Base-by-base conservation (phyloP, 2,888 invertebrate species). In the Atherix ibis region DNA sequence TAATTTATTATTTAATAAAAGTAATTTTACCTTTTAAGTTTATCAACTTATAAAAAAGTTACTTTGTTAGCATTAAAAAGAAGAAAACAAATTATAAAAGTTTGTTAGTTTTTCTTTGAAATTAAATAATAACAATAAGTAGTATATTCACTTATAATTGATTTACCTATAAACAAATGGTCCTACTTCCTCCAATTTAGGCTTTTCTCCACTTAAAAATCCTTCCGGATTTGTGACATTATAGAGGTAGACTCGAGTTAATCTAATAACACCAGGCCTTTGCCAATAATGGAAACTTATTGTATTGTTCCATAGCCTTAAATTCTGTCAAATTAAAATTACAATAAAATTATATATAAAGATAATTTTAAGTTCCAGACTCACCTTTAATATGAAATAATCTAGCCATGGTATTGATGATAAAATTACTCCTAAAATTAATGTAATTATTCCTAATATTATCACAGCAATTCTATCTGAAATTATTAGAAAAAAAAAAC, bases 211-310 rank as follows among this genome's bases (percentile, higher is more conserved):
- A 30, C 65, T 62, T 17, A 87, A 62, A 50, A 85, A 85, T 2
- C 70, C 80, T 35, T 84, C 81, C 0, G 83, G 75, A 59, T 87
- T 87, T 16, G 84, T 84, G 10, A 87, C 80, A 62, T 87, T 87
- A 66, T 84, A 87, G 49, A 87, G 83, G 54, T 84, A 87, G 13
- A 87, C 80, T 64, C 82, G 84, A 43, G 85, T 85, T 38, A 85
- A 63, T 38, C 85, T 65, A 43, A 78, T 70, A 9, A 87, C 84
- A 0, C 85, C 85, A 0, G 85, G 85, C 48, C 78, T 76, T 52
- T 85, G 84, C 85, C 85, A 85, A 56, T 85, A 87, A 48, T 83
- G 82, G 63, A 81, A 87, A 55, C 83, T 81, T 27, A 87, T 52
- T 0, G 84, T 83, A 9, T 83, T 82, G 51, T 87, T 87, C 74